phyloP scores from a whole-genome alignment of 2,888 invertebrate species.

The Tipula vernalis region DNA sequence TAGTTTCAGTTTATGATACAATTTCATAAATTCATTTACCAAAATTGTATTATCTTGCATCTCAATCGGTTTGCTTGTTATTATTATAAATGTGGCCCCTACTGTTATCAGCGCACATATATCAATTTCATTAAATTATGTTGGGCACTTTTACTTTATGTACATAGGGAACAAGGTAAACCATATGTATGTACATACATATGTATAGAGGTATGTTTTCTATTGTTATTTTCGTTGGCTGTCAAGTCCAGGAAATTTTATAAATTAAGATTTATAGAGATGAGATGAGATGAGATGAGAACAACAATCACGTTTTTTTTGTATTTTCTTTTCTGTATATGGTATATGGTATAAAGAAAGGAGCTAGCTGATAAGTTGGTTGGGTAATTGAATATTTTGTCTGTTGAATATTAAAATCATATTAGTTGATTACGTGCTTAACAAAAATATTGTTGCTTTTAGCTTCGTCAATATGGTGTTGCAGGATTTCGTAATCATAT shows the following conservation, averaged over 20 bases:
- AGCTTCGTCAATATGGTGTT: too few relatives aligned
- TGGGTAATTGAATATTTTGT: not conserved
- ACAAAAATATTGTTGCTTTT: too few relatives aligned
- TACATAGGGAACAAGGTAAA: not conserved
- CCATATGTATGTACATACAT: not conserved
- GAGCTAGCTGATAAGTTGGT: not conserved
- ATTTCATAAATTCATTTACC: not conserved
- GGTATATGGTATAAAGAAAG: not conserved
- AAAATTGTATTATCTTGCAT: not conserved
- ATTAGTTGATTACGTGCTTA: too few relatives aligned
- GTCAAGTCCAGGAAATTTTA: not conserved
- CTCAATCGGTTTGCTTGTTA: not conserved
- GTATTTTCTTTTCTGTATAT: not conserved
- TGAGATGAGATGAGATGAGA: not conserved
- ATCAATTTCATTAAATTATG: not conserved
- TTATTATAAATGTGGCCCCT: not conserved
- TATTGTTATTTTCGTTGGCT: not conserved
- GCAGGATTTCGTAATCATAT: too few relatives aligned
- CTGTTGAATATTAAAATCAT: not conserved
- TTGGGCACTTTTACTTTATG: not conserved
- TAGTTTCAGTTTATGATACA: not conserved
- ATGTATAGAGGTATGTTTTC: not conserved
- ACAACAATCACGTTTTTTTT: not conserved
- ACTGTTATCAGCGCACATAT: not conserved
- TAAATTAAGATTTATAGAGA: not conserved